Percentiles rank a stretch among this genome's conserved stretches.
Conservation (phyloP, 2,888 invertebrate genomes). For the Phortica magna region DNA sequence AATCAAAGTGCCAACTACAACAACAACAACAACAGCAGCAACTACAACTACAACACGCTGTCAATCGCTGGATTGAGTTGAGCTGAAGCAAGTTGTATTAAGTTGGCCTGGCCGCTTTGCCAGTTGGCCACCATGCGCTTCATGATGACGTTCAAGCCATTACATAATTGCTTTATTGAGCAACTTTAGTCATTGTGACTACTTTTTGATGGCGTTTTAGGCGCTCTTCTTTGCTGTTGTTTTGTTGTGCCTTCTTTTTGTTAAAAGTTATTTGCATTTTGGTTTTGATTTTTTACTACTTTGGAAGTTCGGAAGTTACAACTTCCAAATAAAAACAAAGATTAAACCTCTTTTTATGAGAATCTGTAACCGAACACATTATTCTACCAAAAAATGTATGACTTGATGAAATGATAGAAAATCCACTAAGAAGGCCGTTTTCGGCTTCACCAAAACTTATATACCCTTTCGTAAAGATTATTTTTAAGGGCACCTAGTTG, state of each 20-base stretch:
- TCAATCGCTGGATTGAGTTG: conserved; percentile 6
- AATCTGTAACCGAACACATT: too few species aligned
- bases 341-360: too few species aligned
- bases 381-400: too few species aligned
- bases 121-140: not conserved
- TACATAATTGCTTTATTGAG: conserved; percentile 20
- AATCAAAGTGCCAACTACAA: not conserved
- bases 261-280: not conserved
- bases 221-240: not conserved
- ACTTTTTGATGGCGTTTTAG: not conserved
- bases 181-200: conserved; percentile 16
- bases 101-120: not conserved
- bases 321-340: too few species aligned
- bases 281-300: not conserved
- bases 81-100: not conserved
- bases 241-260: not conserved
- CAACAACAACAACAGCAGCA: not conserved
- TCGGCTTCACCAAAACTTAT: too few species aligned
- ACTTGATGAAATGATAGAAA: too few species aligned
- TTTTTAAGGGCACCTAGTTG: too few species aligned
- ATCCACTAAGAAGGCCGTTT: too few species aligned
- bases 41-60: not conserved
- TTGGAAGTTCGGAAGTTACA: too few species aligned
- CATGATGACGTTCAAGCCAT: not conserved
- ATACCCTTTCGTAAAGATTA: too few species aligned